Percentiles rank a stretch among this genome's conserved stretches.
Evolutionary conservation across 2,113 vertebrate genomes (phyloP).

Genomic region (Clarias batrachus): DNA sequence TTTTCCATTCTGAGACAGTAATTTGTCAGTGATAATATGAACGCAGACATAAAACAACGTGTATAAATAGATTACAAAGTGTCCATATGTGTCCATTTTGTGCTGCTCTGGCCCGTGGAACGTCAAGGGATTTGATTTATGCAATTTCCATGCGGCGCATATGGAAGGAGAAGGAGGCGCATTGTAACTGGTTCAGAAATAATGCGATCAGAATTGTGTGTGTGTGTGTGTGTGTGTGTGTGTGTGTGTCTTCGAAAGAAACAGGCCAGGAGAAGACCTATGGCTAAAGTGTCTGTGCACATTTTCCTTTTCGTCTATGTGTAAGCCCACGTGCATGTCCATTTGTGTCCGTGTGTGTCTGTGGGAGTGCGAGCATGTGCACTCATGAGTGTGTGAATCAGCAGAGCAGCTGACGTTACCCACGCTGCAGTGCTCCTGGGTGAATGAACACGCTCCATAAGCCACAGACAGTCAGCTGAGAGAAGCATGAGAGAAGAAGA

Average conservation of each 20-base stretch:
- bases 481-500: not conserved
- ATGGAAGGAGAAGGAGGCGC: not conserved
- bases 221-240: constrained; percentile 32
- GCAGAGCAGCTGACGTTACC: constrained; percentile 22
- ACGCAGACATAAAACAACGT: not conserved
- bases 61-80: not conserved
- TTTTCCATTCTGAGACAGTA: not conserved
- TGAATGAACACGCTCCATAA: constrained; percentile 30
- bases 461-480: constrained; percentile 11
- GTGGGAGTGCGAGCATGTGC: not conserved
- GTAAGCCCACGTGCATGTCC: not conserved
- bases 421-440: constrained; percentile 13
- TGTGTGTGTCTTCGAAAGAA: not conserved
- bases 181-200: constrained; percentile 33
- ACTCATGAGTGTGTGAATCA: not conserved
- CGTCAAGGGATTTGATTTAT: constrained; percentile 12
- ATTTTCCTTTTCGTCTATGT: not conserved
- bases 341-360: constrained; percentile 5
- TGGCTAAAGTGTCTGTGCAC: not conserved
- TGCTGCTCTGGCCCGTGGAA: not conserved
- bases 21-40: constrained; percentile 4
- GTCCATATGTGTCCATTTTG: not conserved
- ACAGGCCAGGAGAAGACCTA: not conserved
- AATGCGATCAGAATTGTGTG: not conserved
- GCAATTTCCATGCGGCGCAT: not conserved